Evolutionary conservation across 2,113 vertebrate species (phyloP).

Genomic region (Cisticola juncidis): DNA sequence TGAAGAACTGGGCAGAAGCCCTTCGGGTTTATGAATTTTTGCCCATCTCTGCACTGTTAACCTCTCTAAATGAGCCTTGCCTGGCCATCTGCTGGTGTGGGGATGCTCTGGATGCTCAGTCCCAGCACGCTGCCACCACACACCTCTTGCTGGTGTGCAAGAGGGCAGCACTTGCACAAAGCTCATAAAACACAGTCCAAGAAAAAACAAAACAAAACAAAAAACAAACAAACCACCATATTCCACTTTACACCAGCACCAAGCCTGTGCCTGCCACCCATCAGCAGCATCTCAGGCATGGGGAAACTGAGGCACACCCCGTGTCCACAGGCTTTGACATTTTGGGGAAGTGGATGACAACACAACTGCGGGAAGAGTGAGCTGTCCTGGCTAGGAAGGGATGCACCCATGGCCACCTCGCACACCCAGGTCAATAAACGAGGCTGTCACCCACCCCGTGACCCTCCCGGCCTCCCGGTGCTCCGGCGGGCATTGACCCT

Average conservation of each 20-base stretch:
- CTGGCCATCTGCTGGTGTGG: fast-evolving
- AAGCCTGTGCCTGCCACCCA: neutral
- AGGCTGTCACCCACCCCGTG: neutral
- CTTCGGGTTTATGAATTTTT: neutral
- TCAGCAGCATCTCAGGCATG: neutral
- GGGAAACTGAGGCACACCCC: slow-evolving; percentile 42
- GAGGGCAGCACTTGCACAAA: neutral
- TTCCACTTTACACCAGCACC: neutral
- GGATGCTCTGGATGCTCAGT: neutral
- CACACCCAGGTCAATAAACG: neutral
- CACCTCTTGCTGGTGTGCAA: neutral
- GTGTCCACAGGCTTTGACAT: fast-evolving
- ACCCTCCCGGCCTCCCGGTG: neutral
- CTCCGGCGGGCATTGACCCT: fast-evolving
- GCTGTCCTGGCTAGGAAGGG: neutral
- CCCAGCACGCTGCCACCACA: no score
- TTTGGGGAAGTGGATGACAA: neutral
- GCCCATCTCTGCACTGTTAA: no score
- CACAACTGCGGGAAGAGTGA: fast-evolving
- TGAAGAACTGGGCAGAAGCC: neutral
- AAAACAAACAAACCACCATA: no score
- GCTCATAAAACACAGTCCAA: neutral
- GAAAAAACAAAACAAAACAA: no score
- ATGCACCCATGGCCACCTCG: fast-evolving
- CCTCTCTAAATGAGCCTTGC: neutral